Base-by-base conservation (phyloP, 2,888 invertebrate species). In the Imbricaverruca yamaguchii region DNA sequence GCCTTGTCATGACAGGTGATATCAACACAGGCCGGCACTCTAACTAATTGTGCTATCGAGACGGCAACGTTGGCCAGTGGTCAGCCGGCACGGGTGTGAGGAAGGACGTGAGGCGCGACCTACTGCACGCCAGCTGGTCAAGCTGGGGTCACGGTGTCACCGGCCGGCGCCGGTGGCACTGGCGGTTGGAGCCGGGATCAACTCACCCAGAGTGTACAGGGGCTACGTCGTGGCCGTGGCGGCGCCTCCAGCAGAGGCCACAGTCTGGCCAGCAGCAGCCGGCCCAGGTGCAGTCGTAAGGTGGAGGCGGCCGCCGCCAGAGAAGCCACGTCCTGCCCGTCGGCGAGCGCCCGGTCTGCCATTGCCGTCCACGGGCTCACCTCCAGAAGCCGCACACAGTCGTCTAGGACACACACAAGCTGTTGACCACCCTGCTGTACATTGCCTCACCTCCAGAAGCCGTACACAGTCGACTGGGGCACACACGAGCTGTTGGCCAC, bases 281-380 rank as follows among this genome's bases (percentile, higher is more conserved):
- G 23, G 23, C 39, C 23, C 57, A 80, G 25, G 39, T 59, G 57
- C 39, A 61, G 57, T 15, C 59, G 25, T 2, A 59, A 0, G 8
- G 23, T 21, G 6, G 23, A 23, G 25, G 57, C 39, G 3, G 25
- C 23, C 13, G 57, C 23, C 11, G 61, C 23, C 61, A 61, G 39
- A 10, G 9, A 6, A 25, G n/a, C 39, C 57, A 12, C 53, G 13
- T 74, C 74, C 8, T 18, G 1, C 8, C 1, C 18, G 0, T 7
- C n/a, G 57, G 3, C 25, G 53, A 80, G 56, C 11, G 18, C n/a
- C 63, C 65, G 81, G 63, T 82, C 81, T 80, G 80, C 81, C 39
- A 82, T 25, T 57, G 81, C 81, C 80, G 79, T 77, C 77, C n/a
- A 80, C 69, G 80, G 67, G 7, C 55, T 56, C 21, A 65, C 59